Evolutionary conservation across 2,888 invertebrate species (phyloP).

Genomic region (Caenorhabditis drosophilae): DNA sequence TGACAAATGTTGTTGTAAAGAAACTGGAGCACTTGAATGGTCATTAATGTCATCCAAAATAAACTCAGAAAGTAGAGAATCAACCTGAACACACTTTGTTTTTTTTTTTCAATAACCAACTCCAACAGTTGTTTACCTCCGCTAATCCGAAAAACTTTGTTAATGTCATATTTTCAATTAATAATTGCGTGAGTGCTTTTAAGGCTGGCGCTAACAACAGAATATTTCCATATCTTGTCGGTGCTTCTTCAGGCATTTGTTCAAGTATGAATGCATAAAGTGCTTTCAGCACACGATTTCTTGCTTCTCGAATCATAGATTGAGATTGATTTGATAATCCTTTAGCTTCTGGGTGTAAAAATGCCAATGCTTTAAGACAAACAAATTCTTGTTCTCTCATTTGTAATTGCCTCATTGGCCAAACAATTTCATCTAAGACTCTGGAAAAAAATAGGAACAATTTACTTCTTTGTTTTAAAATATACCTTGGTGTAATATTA

Average conservation of each 20-base stretch:
- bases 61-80: constrained; percentile 65
- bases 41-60: constrained; percentile 66
- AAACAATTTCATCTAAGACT: constrained; percentile 83
- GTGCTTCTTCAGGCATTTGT: constrained; percentile 67
- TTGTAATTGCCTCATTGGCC: constrained; percentile 90
- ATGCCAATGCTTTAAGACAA: constrained; percentile 95
- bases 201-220: constrained; percentile 65
- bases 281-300: constrained; percentile 66
- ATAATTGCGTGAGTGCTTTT: constrained; percentile 66
- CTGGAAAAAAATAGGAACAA: constrained; percentile 11
- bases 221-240: constrained; percentile 65
- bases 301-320: constrained; percentile 62
- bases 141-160: constrained; percentile 68
- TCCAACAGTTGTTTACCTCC: too few relatives aligned
- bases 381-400: constrained; percentile 98
- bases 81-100: too few relatives aligned
- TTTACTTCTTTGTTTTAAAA: neutral
- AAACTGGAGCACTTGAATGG: constrained; percentile 22
- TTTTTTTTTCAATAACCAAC: too few relatives aligned
- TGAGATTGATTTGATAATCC: constrained; percentile 52
- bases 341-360: constrained; percentile 83
- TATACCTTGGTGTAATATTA: constrained; percentile 60
- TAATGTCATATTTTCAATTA: constrained; percentile 68
- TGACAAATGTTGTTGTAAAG: constrained; percentile 36
- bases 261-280: constrained; percentile 65